These are phyloP conservation scores for Pachycephala philippinensis DNA, from an alignment of 2,113 vertebrate species.

Conservation along the genomic window DNA sequence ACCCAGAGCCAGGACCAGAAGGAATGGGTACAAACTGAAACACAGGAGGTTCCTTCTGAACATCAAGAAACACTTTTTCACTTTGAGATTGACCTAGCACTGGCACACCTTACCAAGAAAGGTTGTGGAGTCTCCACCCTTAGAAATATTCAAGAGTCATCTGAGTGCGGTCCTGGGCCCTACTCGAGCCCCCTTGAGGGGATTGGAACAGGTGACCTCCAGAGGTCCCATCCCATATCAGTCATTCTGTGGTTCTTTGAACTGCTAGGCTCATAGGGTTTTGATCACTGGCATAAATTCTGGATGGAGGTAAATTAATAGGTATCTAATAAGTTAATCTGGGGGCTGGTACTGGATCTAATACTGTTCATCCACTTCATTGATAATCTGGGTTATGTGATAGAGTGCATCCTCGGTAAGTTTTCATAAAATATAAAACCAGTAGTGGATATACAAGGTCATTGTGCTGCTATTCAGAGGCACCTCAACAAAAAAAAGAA, in stretches of 20 bases:
- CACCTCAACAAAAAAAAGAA: neutral
- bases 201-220: neutral
- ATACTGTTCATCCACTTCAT: neutral
- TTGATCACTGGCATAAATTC: neutral
- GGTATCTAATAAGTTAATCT: neutral
- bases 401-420: neutral
- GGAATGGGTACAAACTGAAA: neutral
- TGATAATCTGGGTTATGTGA: neutral
- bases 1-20: neutral
- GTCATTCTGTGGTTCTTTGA: neutral
- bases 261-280: neutral
- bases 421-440: neutral
- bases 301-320: accelerated
- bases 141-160: neutral
- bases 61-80: neutral
- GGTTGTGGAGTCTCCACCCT: too few relatives aligned
- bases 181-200: neutral
- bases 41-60: neutral
- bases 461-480: neutral
- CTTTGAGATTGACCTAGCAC: neutral
- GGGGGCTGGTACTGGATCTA: neutral
- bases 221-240: neutral
- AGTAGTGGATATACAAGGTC: neutral
- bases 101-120: neutral
- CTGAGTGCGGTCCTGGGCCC: neutral